Percentiles rank a stretch among this genome's conserved stretches.
Conservation (phyloP, 2,113 vertebrate genomes). For the Neofelis nebulosa region DNA sequence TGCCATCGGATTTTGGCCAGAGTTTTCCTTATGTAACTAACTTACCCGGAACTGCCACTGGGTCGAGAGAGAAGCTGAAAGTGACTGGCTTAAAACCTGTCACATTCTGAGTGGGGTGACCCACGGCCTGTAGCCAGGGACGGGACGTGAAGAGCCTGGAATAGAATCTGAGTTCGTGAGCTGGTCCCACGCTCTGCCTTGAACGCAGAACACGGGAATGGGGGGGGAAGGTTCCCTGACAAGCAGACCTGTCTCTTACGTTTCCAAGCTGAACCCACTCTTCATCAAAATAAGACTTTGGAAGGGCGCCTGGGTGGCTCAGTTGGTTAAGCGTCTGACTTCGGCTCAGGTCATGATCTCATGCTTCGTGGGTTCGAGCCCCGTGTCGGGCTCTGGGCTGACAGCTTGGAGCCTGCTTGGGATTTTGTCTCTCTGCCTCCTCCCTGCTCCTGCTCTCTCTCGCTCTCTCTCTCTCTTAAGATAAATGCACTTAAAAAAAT, state of each 20-base stretch:
- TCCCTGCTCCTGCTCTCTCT: too few relatives aligned
- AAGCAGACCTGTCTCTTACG: rapidly evolving
- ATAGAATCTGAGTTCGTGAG: rapidly evolving
- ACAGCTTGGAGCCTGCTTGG: too few relatives aligned
- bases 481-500: too few relatives aligned
- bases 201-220: rapidly evolving
- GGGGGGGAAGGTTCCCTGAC: not conserved
- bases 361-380: too few relatives aligned
- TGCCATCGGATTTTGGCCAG: not conserved
- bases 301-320: too few relatives aligned
- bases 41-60: not conserved
- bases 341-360: too few relatives aligned
- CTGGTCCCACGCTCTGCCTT: rapidly evolving
- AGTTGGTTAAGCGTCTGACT: too few relatives aligned
- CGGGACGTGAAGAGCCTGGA: rapidly evolving
- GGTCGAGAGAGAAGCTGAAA: not conserved
- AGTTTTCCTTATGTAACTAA: not conserved
- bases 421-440: too few relatives aligned
- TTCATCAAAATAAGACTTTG: not conserved
- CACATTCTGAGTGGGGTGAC: rapidly evolving
- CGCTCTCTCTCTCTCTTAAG: too few relatives aligned
- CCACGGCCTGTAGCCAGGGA: rapidly evolving
- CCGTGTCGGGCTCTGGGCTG: too few relatives aligned
- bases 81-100: not conserved
- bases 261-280: not conserved